Evolutionary conservation across 2,113 vertebrate genomes (phyloP), one percentile per base, ranked within the genome.

Genomic region (Ammodytes marinus): DNA sequence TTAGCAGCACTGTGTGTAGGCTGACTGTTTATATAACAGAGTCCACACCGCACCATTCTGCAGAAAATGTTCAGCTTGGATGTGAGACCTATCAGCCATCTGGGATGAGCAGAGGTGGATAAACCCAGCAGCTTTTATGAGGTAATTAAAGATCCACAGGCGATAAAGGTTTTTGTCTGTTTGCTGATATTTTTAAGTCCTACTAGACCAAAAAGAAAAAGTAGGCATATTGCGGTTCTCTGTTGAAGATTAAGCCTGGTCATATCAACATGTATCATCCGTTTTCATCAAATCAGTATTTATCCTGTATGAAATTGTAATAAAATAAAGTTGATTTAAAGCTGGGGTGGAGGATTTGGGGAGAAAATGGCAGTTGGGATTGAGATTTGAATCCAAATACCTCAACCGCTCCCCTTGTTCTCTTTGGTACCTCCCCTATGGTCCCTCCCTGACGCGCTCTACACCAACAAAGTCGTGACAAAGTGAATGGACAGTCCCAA

Each of bases 11-110:
- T 50, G 66, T 68, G 86, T 86, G 86, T 86, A 61, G 79, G 86
- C 82, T 57, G 82, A 55, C 13, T 82, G 82, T 88, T 88, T 83
- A 85, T 59, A 69, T 83, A 84, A 84, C 86, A 61, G 60, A 78
- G 66, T 65, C 46, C 15, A n/a, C 59, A 58, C n/a, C n/a, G 39
- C 70, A 8, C 52, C 49, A 50, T 64, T 74, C 66, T 53, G 61
- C 60, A 69, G 12, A 53, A 13, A 0, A 61, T 39, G 27, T 57
- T 64, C 57, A 35, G 64, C 47, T 45, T 27, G 65, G 43, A 77
- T 53, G 55, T n/a, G 54, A 65, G 43, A 70, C 64, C 53, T n/a
- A 37, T 52, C 77, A 42, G 53, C 27, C 11, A 8, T 40, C 50
- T 40, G 73, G 27, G 74, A 57, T 35, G 45, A 69, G 46, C 69